Conservation (phyloP, 2,113 vertebrate genomes). For the Malurus melanocephalus region DNA sequence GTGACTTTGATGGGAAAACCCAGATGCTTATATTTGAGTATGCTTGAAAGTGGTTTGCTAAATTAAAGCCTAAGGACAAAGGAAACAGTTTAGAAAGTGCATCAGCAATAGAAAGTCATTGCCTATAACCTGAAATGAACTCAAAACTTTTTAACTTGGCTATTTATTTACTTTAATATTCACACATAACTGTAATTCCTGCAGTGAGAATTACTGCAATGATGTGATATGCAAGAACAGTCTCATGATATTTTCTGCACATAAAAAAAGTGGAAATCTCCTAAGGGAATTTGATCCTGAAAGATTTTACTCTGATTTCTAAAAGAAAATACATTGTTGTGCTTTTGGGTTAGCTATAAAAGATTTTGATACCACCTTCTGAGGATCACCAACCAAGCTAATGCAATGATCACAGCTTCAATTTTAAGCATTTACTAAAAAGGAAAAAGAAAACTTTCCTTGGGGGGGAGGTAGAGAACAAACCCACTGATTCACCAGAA, state of each 20-base stretch:
- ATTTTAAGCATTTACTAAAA: not conserved
- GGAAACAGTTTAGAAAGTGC: not conserved
- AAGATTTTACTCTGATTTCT: slow-evolving; percentile 46
- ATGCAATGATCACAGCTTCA: slow-evolving; percentile 14
- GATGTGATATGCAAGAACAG: slow-evolving; percentile 5
- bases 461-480: not conserved
- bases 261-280: slow-evolving; percentile 21
- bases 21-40: slow-evolving; percentile 9
- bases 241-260: slow-evolving; percentile 3
- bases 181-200: slow-evolving; percentile 16
- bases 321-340: slow-evolving; percentile 24
- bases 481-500: not conserved
- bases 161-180: slow-evolving; percentile 46
- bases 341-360: slow-evolving; percentile 38
- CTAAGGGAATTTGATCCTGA: slow-evolving; percentile 54
- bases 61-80: slow-evolving; percentile 38
- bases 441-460: not conserved
- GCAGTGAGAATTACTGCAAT: slow-evolving; percentile 15
- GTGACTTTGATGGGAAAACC: slow-evolving; percentile 30
- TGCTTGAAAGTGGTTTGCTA: slow-evolving; percentile 20
- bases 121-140: slow-evolving; percentile 32
- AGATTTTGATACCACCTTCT: slow-evolving; percentile 22
- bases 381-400: slow-evolving; percentile 16
- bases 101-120: not conserved
- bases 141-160: not conserved